Evolutionary conservation across 2,797 vertebrate species (phyloP).

Genomic region (Mustela erminea): DNA sequence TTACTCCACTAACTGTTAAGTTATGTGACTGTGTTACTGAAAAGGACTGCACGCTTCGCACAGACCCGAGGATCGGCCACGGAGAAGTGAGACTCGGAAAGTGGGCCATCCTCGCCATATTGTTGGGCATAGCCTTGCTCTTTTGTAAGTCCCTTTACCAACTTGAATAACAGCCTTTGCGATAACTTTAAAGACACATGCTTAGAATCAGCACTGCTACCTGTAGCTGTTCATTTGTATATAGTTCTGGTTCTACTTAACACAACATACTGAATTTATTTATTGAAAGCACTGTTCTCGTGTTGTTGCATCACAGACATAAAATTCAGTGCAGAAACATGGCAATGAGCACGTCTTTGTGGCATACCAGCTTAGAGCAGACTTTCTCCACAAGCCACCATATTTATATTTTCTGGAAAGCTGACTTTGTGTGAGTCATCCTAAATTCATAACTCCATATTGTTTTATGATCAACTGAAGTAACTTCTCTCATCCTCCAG

Average conservation of each 20-base stretch:
- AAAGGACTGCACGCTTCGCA: constrained; percentile 54
- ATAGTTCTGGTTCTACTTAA: neutral
- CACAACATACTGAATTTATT: neutral
- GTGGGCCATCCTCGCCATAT: constrained; percentile 92
- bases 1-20: constrained; percentile 78
- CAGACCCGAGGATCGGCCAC: accelerated
- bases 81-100: constrained; percentile 87
- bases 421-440: neutral
- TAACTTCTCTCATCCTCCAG: constrained; percentile 82
- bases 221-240: neutral
- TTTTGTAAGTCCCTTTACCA: constrained; percentile 90
- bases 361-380: neutral
- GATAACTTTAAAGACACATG: neutral
- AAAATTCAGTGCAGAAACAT: neutral
- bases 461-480: neutral
- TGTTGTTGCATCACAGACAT: neutral
- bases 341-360: neutral
- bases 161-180: neutral
- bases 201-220: neutral
- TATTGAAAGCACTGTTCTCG: neutral
- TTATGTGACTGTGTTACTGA: constrained; percentile 90
- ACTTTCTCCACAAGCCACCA: neutral
- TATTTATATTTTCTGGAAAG: neutral
- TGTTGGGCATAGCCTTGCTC: constrained; percentile 91
- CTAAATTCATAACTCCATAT: neutral